Evolutionary conservation across 2,888 invertebrate genomes (phyloP).

Genomic region (Gastrophysa polygoni): DNA sequence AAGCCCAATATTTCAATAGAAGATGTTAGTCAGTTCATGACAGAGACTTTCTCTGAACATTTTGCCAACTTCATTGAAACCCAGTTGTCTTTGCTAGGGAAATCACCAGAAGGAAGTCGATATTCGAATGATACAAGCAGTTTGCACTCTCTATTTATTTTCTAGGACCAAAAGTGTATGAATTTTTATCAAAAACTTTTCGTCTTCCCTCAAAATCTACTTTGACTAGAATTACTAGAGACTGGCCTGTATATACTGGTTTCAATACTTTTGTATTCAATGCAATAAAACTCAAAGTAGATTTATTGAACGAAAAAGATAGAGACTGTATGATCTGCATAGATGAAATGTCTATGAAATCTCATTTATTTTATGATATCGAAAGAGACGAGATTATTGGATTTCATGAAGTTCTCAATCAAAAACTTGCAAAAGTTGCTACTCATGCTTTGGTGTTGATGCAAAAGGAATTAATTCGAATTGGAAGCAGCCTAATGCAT

Average conservation of each 20-base stretch:
- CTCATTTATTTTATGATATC: constrained; percentile 23
- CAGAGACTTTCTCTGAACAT: no score
- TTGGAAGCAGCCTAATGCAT: no score
- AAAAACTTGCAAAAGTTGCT: not conserved
- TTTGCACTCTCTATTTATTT: not conserved
- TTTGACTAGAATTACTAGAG: not conserved
- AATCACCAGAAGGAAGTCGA: not conserved
- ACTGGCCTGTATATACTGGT: not conserved
- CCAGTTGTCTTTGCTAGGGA: no score
- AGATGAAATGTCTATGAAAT: constrained; percentile 19
- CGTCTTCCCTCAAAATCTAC: not conserved
- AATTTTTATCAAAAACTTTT: constrained; percentile 2
- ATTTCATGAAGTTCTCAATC: constrained; percentile 5
- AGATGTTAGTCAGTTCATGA: no score
- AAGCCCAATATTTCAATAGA: no score
- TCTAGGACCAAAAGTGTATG: constrained; percentile 6
- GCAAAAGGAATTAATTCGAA: no score
- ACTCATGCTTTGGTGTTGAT: constrained; percentile 14
- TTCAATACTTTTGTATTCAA: not conserved
- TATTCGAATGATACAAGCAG: not conserved
- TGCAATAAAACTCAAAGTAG: constrained; percentile 14
- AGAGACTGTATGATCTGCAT: constrained; percentile 20
- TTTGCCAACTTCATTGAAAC: no score
- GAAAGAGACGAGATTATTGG: constrained; percentile 17
- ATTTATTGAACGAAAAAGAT: not conserved